Base-by-base conservation (phyloP, 1,140 invertebrate species). In the Drosophila subobscura region DNA sequence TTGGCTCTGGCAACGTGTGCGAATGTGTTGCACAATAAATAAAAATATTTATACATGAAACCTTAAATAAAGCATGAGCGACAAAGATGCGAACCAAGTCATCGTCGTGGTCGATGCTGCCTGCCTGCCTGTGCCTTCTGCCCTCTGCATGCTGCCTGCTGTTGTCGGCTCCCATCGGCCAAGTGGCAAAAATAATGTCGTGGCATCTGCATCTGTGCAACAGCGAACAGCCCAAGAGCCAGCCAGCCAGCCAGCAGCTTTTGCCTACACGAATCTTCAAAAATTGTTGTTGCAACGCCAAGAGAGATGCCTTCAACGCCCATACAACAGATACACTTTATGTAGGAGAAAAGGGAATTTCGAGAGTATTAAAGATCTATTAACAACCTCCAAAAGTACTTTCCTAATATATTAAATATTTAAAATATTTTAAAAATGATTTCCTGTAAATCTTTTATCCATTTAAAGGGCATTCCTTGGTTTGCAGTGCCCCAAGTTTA, bases 11-110 rank as follows among this genome's bases (percentile, higher is more conserved):
- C 81, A 85, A 86, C 74, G 81, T 88, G 83, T 86, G 83, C 78
- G 83, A 88, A 88, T 88, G 83, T 88, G 83, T 88, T 88, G 83
- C 78, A 88, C 83, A 88, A 88, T 88, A 88, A 88, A 88, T 88
- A 88, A 88, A 88, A 88, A 88, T 88, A 88, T 88, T 88, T 88
- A 88, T 88, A 88, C 83, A 88, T 85, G 81, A 85, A 86, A 85
- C 81, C 81, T 85, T 85, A 85, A 85, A 85, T 85, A 85, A 85
- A 85, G 81, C 83, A 86, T 85, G 81, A 88, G 81, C 81, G 83
- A 88, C 83, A 88, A 86, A 86, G 83, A 86, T 88, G 83, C 83
- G 83, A 88, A 70, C 77, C 81, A 64, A 81, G 60, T 77, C 72
- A 71, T 72, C 67, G 55, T 52, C 72, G 65, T 25, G 47, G 60